phyloP scores from a whole-genome alignment of 2,888 invertebrate species.

The Trypoxylon attenuatum region DNA sequence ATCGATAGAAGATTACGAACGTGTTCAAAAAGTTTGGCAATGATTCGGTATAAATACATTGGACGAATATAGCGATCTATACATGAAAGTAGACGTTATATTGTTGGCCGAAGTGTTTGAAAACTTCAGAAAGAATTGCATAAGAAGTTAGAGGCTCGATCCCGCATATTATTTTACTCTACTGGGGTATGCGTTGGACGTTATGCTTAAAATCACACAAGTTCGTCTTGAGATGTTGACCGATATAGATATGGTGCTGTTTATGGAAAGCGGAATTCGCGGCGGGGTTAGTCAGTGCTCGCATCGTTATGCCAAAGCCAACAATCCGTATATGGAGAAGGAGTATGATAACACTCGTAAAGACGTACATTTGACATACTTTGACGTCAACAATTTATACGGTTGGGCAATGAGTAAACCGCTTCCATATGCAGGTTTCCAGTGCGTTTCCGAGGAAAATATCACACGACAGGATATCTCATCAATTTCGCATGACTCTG shows the following conservation, averaged over 20 bases:
- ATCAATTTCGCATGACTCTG: neutral
- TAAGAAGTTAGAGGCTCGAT: conserved; percentile 22
- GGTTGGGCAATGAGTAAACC: conserved; percentile 38
- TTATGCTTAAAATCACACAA: conserved; percentile 32
- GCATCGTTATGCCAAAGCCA: conserved; percentile 47
- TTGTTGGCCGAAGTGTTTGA: conserved; percentile 53
- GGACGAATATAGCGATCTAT: conserved; percentile 63
- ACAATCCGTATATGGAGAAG: conserved; percentile 43
- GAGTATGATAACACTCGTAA: neutral
- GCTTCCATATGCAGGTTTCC: conserved; percentile 42
- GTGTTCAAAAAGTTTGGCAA: conserved; percentile 61
- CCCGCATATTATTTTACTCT: conserved; percentile 34
- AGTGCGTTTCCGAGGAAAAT: conserved; percentile 27
- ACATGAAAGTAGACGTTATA: conserved; percentile 42
- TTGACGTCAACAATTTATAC: conserved; percentile 56
- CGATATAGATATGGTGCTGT: conserved; percentile 48
- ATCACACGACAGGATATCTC: neutral
- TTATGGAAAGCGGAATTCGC: conserved; percentile 50
- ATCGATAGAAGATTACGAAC: conserved; percentile 53
- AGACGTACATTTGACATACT: neutral
- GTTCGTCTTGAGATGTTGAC: conserved; percentile 32
- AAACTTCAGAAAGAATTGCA: conserved; percentile 28
- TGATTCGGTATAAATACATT: too few species aligned
- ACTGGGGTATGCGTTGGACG: conserved; percentile 33
- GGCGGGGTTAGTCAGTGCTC: conserved; percentile 52